Evolutionary conservation across 2,797 vertebrate species (phyloP).

Genomic region (Sebastes iracundus): DNA sequence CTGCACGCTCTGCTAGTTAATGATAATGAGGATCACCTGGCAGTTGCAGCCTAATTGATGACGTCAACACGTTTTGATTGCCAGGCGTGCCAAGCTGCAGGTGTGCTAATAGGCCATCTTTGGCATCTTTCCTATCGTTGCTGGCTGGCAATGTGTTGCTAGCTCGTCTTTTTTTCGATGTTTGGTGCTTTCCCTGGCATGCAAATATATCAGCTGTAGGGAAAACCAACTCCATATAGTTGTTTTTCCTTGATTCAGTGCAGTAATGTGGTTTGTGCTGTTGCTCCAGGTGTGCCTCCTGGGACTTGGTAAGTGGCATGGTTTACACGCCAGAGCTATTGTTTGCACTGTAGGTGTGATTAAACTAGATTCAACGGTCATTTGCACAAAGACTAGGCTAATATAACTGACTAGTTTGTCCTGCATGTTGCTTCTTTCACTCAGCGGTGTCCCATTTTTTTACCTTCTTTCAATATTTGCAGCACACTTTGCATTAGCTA

Average conservation of each 20-base stretch:
- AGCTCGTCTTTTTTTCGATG: not conserved
- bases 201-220: not conserved
- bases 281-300: slow-evolving; percentile 22
- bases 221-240: not conserved
- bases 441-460: not conserved
- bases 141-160: not conserved
- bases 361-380: not conserved
- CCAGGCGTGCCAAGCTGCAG: not conserved
- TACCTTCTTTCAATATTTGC: not conserved
- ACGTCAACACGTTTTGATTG: not conserved
- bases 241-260: not conserved
- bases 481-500: not conserved
- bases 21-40: not conserved
- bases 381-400: not conserved
- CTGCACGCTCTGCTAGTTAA: not conserved
- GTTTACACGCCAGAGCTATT: not conserved
- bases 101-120: not conserved
- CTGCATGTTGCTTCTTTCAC: not conserved
- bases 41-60: not conserved
- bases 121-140: not conserved
- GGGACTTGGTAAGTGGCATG: slow-evolving; percentile 16
- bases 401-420: not conserved
- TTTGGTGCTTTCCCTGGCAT: not conserved
- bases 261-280: slow-evolving; percentile 19
- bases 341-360: not conserved